Conservation (phyloP, 2,888 invertebrate species). For the Ptychoptera albimana region DNA sequence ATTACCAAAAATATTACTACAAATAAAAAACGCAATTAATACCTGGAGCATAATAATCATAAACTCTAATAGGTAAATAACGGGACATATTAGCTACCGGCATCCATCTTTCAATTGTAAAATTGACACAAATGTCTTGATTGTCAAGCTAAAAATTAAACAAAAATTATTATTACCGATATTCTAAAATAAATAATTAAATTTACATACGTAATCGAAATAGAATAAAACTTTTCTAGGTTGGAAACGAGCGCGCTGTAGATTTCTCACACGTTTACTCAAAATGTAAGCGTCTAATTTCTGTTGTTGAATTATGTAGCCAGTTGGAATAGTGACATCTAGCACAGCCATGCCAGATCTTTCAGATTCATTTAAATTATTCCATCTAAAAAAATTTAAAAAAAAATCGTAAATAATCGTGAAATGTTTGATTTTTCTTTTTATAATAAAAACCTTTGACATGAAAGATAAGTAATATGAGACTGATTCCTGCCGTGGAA, state of each 20-base stretch:
- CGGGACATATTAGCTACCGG: conserved; percentile 95
- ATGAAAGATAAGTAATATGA: conserved; percentile 70
- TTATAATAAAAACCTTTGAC: conserved; percentile 50
- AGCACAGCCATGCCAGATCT: conserved; percentile 79
- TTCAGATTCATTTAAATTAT: conserved; percentile 54
- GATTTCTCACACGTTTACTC: conserved; percentile 58
- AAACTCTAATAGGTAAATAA: conserved; percentile 75
- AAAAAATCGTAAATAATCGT: conserved; percentile 1
- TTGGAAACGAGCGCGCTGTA: conserved; percentile 70
- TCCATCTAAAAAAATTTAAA: conserved; percentile 46
- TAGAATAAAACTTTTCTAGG: conserved; percentile 79
- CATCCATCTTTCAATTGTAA: conserved; percentile 86
- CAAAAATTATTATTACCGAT: conserved; percentile 3
- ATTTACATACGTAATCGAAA: conserved; percentile 81
- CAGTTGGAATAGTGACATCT: conserved; percentile 76
- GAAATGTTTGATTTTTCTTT: background rate
- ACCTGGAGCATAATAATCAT: conserved; percentile 96
- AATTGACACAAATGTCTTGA: conserved; percentile 77
- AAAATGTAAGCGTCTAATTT: conserved; percentile 71
- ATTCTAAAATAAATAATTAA: too few species aligned
- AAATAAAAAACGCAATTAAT: conserved; percentile 14
- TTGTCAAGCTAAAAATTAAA: conserved; percentile 49
- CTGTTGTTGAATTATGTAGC: conserved; percentile 83
- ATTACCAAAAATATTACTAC: conserved; percentile 1
- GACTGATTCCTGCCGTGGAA: conserved; percentile 88